Percentiles rank a stretch among this genome's conserved stretches.
phyloP scores from a whole-genome alignment of 2,113 vertebrate genomes.

The Nematolebias whitei region DNA sequence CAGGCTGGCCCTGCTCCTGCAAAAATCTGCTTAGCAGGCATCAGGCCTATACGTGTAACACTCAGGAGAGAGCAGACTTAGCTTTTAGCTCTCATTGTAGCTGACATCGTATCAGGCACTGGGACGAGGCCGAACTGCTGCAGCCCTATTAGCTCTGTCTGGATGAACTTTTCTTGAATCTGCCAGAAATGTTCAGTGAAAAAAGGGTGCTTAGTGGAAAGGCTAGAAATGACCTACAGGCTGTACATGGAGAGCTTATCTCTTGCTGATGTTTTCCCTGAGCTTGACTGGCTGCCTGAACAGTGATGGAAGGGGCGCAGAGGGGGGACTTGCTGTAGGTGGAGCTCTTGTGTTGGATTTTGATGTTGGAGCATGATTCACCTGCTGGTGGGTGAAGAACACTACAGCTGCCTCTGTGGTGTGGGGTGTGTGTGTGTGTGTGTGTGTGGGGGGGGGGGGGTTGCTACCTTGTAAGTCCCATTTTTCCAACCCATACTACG shows the following conservation, averaged over 20 bases:
- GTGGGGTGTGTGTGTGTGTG: background rate
- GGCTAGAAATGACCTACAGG: constrained; percentile 5
- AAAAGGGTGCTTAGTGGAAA: constrained; percentile 22
- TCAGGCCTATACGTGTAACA: constrained; percentile 55
- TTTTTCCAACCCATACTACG: no score
- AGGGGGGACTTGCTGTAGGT: constrained; percentile 76
- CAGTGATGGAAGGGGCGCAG: constrained; percentile 54
- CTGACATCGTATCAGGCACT: constrained; percentile 52
- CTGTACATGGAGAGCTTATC: constrained; percentile 8
- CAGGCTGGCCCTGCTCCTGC: constrained; percentile 55
- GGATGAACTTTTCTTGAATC: constrained; percentile 28
- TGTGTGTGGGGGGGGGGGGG: background rate
- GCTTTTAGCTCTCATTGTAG: constrained; percentile 50
- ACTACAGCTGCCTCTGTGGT: constrained; percentile 38
- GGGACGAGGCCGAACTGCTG: constrained; percentile 48
- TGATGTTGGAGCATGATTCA: constrained; percentile 62
- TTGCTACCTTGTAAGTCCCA: no score
- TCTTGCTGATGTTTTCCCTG: constrained; percentile 39
- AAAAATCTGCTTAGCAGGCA: constrained; percentile 70
- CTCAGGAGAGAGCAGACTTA: constrained; percentile 51
- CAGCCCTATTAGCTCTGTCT: constrained; percentile 60
- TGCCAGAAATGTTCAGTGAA: constrained; percentile 39
- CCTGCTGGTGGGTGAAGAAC: constrained; percentile 68
- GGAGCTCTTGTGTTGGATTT: constrained; percentile 83
- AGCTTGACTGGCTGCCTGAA: constrained; percentile 37